Base-by-base conservation (phyloP, 2,888 invertebrate species). In the Eupithecia tripunctaria region DNA sequence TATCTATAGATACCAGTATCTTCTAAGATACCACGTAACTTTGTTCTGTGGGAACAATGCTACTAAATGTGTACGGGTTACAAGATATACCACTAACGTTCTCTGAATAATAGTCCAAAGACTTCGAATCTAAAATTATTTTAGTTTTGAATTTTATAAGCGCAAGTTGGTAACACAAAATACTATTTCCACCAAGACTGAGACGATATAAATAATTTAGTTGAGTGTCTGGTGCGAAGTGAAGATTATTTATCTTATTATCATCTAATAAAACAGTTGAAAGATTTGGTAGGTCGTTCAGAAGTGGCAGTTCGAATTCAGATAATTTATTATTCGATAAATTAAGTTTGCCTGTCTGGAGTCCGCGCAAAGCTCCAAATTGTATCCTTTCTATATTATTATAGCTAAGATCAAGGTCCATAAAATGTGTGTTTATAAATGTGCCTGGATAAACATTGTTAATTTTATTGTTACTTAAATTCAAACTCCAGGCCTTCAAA, bases 71-170 rank as follows among this genome's bases (percentile, higher is more conserved):
- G 25, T 51, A 62, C 0, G 60, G 36, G 25, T 10, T 27, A 41
- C 73, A 74, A 60, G 62, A 7, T 32, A 74, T 62, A 6, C 74
- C 71, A 62, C 66, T 62, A n/a, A 71, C 64, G 21, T 74, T 74
- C n/a, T 74, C 74, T 15, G 51, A 27, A 21, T 43, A 59, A 65
- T 59, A 71, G 60, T 70, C 38, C 3, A 68, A 25, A 38, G 15
- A 15, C 5, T 59, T 38, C 15, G 70, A 64, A 7, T 59, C 68
- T 2, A 71, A 4, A 59, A 32, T 36, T 15, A 70, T 6, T 32
- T n/a, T 29, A 5, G n/a, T n/a, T 7, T 59, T 15, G 18, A 41
- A 47, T 47, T 27, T 38, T 29, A 74, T 38, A 51, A 43, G 47
- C 6, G 68, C 14, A n/a, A 74, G 21, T n/a, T 70, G 47, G 5